phyloP scores from a whole-genome alignment of 2,888 invertebrate genomes.

The Anoncus sp. region DNA sequence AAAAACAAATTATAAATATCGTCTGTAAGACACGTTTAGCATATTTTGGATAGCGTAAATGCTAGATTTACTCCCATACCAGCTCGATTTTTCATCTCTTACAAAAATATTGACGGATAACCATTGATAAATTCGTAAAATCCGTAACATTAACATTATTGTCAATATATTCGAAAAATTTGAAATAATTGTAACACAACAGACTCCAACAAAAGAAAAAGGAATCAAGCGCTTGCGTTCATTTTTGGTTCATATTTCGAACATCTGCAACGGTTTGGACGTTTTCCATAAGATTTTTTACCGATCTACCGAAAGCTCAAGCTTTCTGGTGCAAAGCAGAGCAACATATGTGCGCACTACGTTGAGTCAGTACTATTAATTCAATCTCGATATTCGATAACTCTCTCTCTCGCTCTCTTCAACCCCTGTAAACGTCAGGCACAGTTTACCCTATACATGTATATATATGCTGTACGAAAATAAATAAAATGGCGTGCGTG shows the following conservation, averaged over 20 bases:
- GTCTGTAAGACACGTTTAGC: too few species aligned
- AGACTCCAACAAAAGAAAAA: background rate
- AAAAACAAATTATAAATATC: too few species aligned
- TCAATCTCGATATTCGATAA: constrained; percentile 62
- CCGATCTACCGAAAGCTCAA: constrained; percentile 7
- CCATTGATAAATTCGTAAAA: too few species aligned
- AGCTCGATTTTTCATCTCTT: too few species aligned
- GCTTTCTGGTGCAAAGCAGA: constrained; percentile 11
- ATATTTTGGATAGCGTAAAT: too few species aligned
- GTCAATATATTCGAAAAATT: too few species aligned
- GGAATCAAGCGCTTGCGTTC: too few species aligned
- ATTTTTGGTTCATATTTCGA: background rate
- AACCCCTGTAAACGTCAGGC: constrained; percentile 36
- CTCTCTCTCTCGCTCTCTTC: constrained; percentile 51
- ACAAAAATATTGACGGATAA: too few species aligned
- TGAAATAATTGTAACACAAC: background rate
- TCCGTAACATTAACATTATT: too few species aligned
- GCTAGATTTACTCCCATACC: too few species aligned
- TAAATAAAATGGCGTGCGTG: constrained; percentile 30
- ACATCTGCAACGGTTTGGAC: constrained; percentile 11
- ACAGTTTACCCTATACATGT: constrained; percentile 7
- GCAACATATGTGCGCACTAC: constrained; percentile 51
- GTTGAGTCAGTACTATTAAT: constrained; percentile 52
- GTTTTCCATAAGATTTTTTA: constrained; percentile 18
- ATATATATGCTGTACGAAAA: constrained; percentile 9